These are phyloP conservation scores for Drosophila triauraria DNA, from an alignment of 1,140 invertebrate genomes.

Conservation along the genomic window DNA sequence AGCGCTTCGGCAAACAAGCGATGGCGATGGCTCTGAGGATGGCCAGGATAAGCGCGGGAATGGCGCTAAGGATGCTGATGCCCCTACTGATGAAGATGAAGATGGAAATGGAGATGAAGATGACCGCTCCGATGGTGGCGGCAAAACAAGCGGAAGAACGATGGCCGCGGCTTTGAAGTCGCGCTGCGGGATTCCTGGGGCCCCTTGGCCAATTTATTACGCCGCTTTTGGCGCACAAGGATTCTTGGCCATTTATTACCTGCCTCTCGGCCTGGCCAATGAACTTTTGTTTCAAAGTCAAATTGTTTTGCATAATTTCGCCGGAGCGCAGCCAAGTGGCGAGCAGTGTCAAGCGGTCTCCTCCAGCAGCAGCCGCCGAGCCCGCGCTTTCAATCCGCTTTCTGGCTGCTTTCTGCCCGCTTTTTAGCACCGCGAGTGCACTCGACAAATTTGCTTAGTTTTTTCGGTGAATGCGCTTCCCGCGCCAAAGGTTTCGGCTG, in stretches of 20 bases:
- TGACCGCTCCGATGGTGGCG: conserved; percentile 10
- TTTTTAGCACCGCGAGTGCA: conserved; percentile 58
- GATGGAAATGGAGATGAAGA: conserved; percentile 18
- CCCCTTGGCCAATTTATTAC: conserved; percentile 67
- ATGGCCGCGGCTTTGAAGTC: conserved; percentile 40
- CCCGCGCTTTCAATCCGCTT: conserved; percentile 27
- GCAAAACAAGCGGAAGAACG: conserved; percentile 66
- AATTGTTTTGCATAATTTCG: conserved; percentile 80
- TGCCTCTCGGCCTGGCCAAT: conserved; percentile 31
- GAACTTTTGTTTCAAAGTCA: conserved; percentile 76
- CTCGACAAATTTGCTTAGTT: conserved; percentile 80
- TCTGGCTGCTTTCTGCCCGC: conserved; percentile 19
- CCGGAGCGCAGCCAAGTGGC: conserved; percentile 68
- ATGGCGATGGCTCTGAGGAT: conserved; percentile 29
- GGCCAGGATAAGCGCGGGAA: conserved; percentile 17
- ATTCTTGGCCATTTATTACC: conserved; percentile 52
- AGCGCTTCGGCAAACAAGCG: conserved; percentile 75
- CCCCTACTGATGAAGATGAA: conserved; percentile 19
- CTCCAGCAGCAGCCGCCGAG: conserved; percentile 5
- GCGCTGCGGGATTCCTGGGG: conserved; percentile 24
- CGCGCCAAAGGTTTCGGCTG: conserved; percentile 40
- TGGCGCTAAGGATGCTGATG: conserved; percentile 17
- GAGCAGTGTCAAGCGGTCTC: conserved; percentile 72
- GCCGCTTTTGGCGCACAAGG: conserved; percentile 65
- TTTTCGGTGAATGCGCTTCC: conserved; percentile 58